Conservation (phyloP, 2,113 vertebrate species). For the Cavia aperea region DNA sequence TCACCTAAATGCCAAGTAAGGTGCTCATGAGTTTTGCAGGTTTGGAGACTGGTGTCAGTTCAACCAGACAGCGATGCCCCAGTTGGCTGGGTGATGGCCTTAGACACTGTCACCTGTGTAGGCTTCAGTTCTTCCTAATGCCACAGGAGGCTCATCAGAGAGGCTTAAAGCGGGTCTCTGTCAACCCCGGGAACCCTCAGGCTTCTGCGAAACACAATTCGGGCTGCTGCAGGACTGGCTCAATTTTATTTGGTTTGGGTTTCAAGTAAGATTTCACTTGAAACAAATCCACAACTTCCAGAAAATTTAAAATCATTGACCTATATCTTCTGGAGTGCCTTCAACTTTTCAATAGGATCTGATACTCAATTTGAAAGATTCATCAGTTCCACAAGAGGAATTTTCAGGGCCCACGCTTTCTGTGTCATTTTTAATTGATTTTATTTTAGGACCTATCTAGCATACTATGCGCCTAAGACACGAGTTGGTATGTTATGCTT, state of each 20-base stretch:
- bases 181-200: not conserved
- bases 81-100: rapidly evolving
- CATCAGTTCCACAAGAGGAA: not conserved
- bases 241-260: not conserved
- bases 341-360: not conserved
- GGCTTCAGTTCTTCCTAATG: not conserved
- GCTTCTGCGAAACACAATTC: not conserved
- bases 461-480: not conserved
- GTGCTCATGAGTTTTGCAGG: not conserved
- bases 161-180: not conserved
- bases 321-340: not conserved
- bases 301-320: not conserved
- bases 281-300: not conserved
- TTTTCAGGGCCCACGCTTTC: not conserved
- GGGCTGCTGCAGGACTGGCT: not conserved
- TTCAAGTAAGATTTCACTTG: slow-evolving; percentile 19
- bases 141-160: not conserved
- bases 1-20: not conserved
- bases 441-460: not conserved
- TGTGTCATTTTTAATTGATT: not conserved
- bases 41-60: not conserved
- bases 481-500: not conserved
- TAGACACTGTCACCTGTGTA: not conserved
- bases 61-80: not conserved
- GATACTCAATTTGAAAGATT: not conserved